A percentile compares a stretch with the other conserved stretches of the same genome.
These are phyloP conservation scores for Thymallus thymallus DNA, from an alignment of 2,113 vertebrate species.

Conservation along the genomic window DNA sequence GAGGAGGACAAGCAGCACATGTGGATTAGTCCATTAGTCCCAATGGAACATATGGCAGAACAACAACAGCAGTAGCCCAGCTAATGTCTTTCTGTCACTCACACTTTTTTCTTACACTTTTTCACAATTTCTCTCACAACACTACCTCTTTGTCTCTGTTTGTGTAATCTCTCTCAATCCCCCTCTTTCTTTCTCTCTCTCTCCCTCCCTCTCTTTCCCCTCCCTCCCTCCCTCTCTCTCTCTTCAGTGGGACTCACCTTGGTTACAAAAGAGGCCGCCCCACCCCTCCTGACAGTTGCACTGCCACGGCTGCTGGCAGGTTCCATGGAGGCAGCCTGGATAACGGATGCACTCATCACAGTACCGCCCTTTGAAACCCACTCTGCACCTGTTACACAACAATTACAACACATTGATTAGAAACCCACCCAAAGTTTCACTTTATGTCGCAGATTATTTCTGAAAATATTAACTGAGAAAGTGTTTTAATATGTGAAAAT, in stretches of 20 bases:
- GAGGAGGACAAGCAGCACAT: constrained; percentile 56
- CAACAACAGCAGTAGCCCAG: constrained; percentile 39
- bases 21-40: constrained; percentile 60
- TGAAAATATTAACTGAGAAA: not conserved
- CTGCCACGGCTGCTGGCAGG: constrained; percentile 97
- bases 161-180: not conserved
- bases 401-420: constrained; percentile 40
- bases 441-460: not conserved
- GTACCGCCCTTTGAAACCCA: constrained; percentile 95
- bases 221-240: not conserved
- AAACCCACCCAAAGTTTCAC: constrained; percentile 50
- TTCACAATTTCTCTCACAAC: constrained; percentile 10
- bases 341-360: constrained; percentile 97
- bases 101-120: constrained; percentile 25
- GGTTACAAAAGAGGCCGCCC: constrained; percentile 98
- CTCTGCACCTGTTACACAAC: constrained; percentile 83
- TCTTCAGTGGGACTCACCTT: constrained; percentile 79
- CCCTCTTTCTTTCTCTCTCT: constrained; percentile 12
- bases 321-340: constrained; percentile 95
- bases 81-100: constrained; percentile 26
- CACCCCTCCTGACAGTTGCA: constrained; percentile 98
- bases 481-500: not conserved
- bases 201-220: constrained; percentile 3
- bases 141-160: not conserved
- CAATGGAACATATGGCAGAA: constrained; percentile 52